Evolutionary conservation across 2,113 vertebrate genomes (phyloP).

Genomic region (Rhinolophus ferrumequinum): DNA sequence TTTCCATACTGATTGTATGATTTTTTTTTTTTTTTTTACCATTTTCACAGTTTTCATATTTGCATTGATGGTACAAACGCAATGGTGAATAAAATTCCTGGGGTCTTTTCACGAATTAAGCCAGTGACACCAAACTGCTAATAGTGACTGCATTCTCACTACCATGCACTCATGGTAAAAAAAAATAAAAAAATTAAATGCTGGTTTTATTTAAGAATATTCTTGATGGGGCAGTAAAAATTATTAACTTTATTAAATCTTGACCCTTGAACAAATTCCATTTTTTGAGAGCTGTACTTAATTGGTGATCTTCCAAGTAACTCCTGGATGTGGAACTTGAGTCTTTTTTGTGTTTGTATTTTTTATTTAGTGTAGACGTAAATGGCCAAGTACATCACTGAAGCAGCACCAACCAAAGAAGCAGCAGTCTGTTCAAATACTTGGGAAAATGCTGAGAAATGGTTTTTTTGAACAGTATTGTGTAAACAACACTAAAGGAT

Average conservation of each 20-base stretch:
- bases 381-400: neutral
- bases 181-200: neutral
- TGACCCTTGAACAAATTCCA: neutral
- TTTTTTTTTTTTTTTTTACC: neutral
- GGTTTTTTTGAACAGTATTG: neutral
- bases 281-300: neutral
- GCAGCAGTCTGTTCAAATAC: neutral
- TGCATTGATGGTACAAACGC: neutral
- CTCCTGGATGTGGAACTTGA: neutral
- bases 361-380: neutral
- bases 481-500: neutral
- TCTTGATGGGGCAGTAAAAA: neutral
- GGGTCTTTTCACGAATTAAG: neutral
- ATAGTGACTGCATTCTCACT: neutral
- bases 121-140: neutral
- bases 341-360: neutral
- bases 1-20: neutral
- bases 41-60: neutral
- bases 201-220: neutral
- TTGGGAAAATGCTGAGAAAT: neutral
- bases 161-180: neutral
- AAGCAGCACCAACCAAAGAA: neutral
- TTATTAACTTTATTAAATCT: neutral
- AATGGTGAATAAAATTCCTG: neutral
- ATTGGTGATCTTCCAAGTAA: neutral